Base-by-base conservation (phyloP, 2,113 vertebrate genomes). In the Notarius lentiginosus region DNA sequence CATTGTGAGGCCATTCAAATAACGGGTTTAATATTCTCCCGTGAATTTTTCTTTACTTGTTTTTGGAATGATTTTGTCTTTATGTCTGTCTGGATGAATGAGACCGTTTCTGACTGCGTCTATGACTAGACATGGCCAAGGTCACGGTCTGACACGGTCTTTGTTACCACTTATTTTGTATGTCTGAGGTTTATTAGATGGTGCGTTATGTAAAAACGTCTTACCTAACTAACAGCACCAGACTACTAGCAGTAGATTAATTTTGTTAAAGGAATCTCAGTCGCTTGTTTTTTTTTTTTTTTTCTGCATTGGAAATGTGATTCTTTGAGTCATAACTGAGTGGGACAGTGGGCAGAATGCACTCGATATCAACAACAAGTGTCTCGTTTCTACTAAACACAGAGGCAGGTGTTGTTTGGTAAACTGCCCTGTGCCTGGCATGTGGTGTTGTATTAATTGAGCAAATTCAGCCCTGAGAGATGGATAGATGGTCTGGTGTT, bases 401-500 rank as follows among this genome's bases (percentile, higher is more conserved):
- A 56, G 77, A 2, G 53, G 51, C 68, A 24, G 53, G 47, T 47
- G 83, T 24, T 58, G 82, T 72, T 66, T 24, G 18, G 34, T 55
- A 11, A 10, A 15, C 22, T 80, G 11, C 61, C 49, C 51, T 55
- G 47, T 66, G 56, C n/a, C n/a, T 85, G 58, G 22, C 65, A 55
- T 79, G n/a, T 56, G 51, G 12, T 55, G 30, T 79, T 22, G 53
- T 77, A 15, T 41, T 70, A 86, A 58, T 20, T 72, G 65, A 41
- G 30, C 51, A 58, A 72, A 80, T 47, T 55, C 49, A 79, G 58
- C 30, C 1, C 27, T 61, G 82, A 79, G 60, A 79, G 61, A 58
- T 58, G 53, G 49, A 65, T 27, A 65, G 86, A 58, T 66, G 83
- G 27, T 58, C 76, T 73, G 75, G n/a, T 65, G 81, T 88, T 24